phyloP scores from a whole-genome alignment of 2,888 invertebrate genomes.

The Diaperis boleti region DNA sequence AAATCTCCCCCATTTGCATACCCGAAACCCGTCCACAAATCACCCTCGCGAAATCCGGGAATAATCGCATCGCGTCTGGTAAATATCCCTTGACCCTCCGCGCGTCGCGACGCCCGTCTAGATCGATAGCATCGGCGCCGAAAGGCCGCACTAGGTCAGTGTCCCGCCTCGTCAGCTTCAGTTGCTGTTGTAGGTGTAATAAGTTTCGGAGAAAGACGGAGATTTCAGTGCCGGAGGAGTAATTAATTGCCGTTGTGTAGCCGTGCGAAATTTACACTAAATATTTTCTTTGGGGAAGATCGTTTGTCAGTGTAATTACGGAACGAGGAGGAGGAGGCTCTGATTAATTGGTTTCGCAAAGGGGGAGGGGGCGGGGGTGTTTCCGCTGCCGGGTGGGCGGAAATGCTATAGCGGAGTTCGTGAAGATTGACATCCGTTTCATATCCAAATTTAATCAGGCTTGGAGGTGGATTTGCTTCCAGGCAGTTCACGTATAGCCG shows the following conservation, averaged over 20 bases:
- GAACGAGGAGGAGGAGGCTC: constrained; percentile 17
- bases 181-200: constrained; percentile 28
- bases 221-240: constrained; percentile 28
- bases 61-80: too few species aligned
- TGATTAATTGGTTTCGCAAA: constrained; percentile 35
- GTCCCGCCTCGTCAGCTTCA: background rate
- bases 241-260: constrained; percentile 33
- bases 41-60: too few species aligned
- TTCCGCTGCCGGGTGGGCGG: too few species aligned
- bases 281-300: constrained; percentile 34
- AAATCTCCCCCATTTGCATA: too few species aligned
- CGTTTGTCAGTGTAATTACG: constrained; percentile 37
- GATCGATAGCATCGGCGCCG: constrained; percentile 26
- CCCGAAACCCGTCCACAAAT: too few species aligned
- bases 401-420: too few species aligned
- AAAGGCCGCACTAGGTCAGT: constrained; percentile 14
- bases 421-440: too few species aligned
- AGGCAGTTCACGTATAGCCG: too few species aligned
- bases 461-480: too few species aligned
- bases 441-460: too few species aligned
- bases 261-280: constrained; percentile 31
- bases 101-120: constrained; percentile 23
- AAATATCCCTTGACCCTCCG: too few species aligned
- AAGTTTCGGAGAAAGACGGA: constrained; percentile 34
- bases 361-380: too few species aligned